phyloP scores from a whole-genome alignment of 2,113 vertebrate genomes.

The Oryzias celebensis region DNA sequence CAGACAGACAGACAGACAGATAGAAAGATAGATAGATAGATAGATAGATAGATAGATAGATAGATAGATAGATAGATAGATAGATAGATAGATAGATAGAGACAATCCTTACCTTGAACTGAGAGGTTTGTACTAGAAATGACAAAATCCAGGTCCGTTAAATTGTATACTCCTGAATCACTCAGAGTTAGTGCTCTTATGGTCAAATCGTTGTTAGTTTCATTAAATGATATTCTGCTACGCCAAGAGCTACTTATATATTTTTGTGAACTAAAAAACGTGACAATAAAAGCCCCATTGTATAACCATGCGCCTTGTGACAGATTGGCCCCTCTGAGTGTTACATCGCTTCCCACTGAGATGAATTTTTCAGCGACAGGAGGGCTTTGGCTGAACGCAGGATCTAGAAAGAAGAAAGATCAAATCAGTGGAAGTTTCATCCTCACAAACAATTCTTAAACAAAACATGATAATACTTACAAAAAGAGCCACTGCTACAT shows the following conservation, averaged over 20 bases:
- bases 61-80: not conserved
- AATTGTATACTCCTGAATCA: slow-evolving; percentile 58
- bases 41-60: no score
- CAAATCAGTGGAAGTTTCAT: not conserved
- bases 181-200: slow-evolving; percentile 30
- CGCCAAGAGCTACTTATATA: fast-evolving
- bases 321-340: not conserved
- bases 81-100: not conserved
- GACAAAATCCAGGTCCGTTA: fast-evolving
- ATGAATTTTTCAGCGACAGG: slow-evolving; percentile 47
- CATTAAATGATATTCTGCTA: not conserved
- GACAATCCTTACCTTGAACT: slow-evolving; percentile 63
- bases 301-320: slow-evolving; percentile 46
- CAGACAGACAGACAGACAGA: no score
- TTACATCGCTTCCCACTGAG: slow-evolving; percentile 59
- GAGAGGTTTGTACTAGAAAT: slow-evolving; percentile 31
- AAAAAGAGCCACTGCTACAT: no score
- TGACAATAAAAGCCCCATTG: not conserved
- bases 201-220: slow-evolving; percentile 20
- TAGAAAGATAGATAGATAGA: no score
- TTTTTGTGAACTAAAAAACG: fast-evolving
- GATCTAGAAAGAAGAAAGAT: slow-evolving; percentile 40
- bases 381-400: slow-evolving; percentile 14
- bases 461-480: no score
- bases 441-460: no score